phyloP scores from a whole-genome alignment of 2,113 vertebrate genomes.

The Gymnarchus niloticus region DNA sequence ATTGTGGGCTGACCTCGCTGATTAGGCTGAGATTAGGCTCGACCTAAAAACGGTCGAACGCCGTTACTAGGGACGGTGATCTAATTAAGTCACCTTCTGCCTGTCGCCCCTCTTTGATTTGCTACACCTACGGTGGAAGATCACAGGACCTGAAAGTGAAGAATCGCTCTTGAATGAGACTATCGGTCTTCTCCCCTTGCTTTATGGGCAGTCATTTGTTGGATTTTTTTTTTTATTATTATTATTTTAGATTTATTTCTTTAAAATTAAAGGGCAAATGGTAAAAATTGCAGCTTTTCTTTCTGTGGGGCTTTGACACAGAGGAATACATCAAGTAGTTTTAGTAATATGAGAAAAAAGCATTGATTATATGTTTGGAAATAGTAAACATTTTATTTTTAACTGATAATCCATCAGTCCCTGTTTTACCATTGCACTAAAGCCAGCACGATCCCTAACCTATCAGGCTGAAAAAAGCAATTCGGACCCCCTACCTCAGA shows the following conservation, averaged over 20 bases:
- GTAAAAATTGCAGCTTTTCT: background rate
- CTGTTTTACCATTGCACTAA: background rate
- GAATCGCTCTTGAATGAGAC: no score
- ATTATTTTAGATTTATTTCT: no score
- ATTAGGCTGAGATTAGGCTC: slow-evolving; percentile 18
- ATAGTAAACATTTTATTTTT: no score
- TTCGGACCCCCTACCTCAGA: no score
- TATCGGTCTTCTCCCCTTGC: background rate
- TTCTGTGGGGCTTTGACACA: background rate
- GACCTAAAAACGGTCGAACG: slow-evolving; percentile 8
- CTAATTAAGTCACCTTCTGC: slow-evolving; percentile 4
- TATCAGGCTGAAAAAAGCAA: background rate
- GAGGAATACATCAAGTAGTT: background rate
- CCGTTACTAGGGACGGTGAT: slow-evolving; percentile 16
- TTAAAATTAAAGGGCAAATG: no score
- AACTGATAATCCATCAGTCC: background rate
- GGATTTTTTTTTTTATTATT: background rate
- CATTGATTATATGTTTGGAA: background rate
- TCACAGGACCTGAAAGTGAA: background rate
- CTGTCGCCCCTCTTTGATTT: background rate
- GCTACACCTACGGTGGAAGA: background rate
- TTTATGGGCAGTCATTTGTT: background rate
- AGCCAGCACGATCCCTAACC: background rate
- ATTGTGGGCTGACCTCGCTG: slow-evolving; percentile 18
- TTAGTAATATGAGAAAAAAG: background rate